Conservation (phyloP, 2,888 invertebrate species). For the Macaria liturata region DNA sequence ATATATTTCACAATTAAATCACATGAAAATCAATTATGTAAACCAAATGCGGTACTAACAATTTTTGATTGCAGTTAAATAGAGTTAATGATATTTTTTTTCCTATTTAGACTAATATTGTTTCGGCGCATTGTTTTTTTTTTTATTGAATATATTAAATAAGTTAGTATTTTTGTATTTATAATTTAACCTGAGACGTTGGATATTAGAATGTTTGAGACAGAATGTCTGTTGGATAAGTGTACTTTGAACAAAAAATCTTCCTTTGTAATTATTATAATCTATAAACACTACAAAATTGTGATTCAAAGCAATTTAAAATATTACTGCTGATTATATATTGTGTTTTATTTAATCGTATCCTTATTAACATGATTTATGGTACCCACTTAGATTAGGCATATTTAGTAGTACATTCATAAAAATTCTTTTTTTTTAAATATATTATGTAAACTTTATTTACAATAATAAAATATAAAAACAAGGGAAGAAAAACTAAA, state of each 20-base stretch:
- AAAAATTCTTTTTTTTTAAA: no score
- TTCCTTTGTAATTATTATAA: slow-evolving; percentile 82
- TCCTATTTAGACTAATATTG: slow-evolving; percentile 1
- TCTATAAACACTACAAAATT: slow-evolving; percentile 82
- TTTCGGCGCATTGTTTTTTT: slow-evolving; percentile 1
- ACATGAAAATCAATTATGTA: no score
- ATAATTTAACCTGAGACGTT: slow-evolving; percentile 36
- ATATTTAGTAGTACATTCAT: no score
- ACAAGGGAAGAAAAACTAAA: no score
- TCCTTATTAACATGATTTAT: no score
- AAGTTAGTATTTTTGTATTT: slow-evolving; percentile 1
- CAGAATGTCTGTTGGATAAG: slow-evolving; percentile 54
- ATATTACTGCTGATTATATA: slow-evolving; percentile 81
- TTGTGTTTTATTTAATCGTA: slow-evolving; percentile 55
- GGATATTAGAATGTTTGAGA: slow-evolving; percentile 53
- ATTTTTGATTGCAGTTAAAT: neutral
- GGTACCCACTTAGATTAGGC: no score
- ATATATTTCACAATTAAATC: no score
- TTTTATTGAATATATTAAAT: neutral
- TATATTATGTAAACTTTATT: no score
- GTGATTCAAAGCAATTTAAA: slow-evolving; percentile 83
- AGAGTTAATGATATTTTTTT: neutral
- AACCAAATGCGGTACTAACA: no score
- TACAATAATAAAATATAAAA: no score
- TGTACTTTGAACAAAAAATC: slow-evolving; percentile 75